phyloP scores from a whole-genome alignment of 1,140 invertebrate genomes.

The Drosophila miranda region DNA sequence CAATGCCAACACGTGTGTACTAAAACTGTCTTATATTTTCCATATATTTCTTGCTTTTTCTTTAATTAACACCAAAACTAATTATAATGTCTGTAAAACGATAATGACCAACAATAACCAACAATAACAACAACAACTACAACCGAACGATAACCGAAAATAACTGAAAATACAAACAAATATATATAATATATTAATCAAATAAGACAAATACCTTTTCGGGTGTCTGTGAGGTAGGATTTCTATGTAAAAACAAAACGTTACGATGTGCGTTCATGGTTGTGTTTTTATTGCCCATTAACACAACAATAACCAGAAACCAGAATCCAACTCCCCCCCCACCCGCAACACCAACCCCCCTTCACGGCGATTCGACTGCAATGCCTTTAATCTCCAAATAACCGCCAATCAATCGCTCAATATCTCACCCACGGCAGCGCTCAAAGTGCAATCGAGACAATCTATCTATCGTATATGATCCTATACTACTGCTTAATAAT shows the following conservation, averaged over 20 bases:
- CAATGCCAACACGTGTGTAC: constrained; percentile 46
- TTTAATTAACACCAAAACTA: constrained; percentile 50
- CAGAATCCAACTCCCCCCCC: constrained; percentile 33
- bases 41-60: constrained; percentile 52
- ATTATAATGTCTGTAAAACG: constrained; percentile 44
- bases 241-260: constrained; percentile 44
- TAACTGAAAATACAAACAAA: constrained; percentile 47
- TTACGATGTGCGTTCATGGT: constrained; percentile 43
- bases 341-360: not conserved
- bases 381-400: not conserved
- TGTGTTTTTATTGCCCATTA: constrained; percentile 41
- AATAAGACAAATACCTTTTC: constrained; percentile 81
- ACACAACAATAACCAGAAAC: constrained; percentile 18
- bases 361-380: constrained; percentile 15
- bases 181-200: constrained; percentile 25
- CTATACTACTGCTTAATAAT: not conserved
- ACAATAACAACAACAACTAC: not conserved
- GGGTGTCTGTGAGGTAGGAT: constrained; percentile 82
- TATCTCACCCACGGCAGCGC: constrained; percentile 6
- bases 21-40: constrained; percentile 58
- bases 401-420: not conserved
- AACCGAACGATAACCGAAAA: constrained; percentile 26
- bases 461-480: not conserved
- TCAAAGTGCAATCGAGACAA: constrained; percentile 32
- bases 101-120: constrained; percentile 40